Conservation (phyloP, 2,888 invertebrate species). For the Thereva nobilitata region DNA sequence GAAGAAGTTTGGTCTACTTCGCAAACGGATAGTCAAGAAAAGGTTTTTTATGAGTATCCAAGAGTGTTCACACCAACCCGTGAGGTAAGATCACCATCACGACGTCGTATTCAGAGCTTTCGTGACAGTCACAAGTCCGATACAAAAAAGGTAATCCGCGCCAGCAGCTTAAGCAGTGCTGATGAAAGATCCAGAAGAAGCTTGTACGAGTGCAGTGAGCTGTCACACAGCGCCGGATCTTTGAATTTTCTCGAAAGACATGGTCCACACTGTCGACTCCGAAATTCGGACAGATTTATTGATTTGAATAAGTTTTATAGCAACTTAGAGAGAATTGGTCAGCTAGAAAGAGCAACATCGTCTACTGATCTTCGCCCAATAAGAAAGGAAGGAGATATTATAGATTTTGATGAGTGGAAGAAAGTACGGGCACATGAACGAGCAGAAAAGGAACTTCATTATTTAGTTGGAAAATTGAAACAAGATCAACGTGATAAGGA, state of each 20-base stretch:
- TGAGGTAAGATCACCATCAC: constrained; percentile 67
- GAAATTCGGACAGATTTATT: constrained; percentile 77
- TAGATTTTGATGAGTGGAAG: constrained; percentile 87
- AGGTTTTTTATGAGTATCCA: constrained; percentile 47
- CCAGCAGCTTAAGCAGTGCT: constrained; percentile 70
- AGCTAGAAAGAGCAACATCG: constrained; percentile 78
- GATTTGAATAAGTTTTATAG: constrained; percentile 85
- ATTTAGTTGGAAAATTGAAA: constrained; percentile 75
- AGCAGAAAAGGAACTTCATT: constrained; percentile 80
- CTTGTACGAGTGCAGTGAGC: constrained; percentile 52
- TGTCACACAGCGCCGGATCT: constrained; percentile 54
- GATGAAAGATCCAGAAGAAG: constrained; percentile 56
- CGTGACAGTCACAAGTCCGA: constrained; percentile 48
- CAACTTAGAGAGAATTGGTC: constrained; percentile 81
- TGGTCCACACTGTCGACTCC: constrained; percentile 54
- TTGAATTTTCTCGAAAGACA: constrained; percentile 60
- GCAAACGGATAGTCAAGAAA: constrained; percentile 50
- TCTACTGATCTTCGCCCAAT: constrained; percentile 71
- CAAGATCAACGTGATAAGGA: constrained; percentile 81
- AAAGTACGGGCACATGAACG: constrained; percentile 76
- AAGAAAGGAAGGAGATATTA: constrained; percentile 75
- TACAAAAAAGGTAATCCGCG: constrained; percentile 61
- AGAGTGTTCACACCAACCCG: constrained; percentile 54
- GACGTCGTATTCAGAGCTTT: constrained; percentile 64
- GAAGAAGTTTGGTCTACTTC: constrained; percentile 53